Evolutionary conservation across 64 coral and sea anemone genomes (phyloP).

Genomic region (Actinia equina): DNA sequence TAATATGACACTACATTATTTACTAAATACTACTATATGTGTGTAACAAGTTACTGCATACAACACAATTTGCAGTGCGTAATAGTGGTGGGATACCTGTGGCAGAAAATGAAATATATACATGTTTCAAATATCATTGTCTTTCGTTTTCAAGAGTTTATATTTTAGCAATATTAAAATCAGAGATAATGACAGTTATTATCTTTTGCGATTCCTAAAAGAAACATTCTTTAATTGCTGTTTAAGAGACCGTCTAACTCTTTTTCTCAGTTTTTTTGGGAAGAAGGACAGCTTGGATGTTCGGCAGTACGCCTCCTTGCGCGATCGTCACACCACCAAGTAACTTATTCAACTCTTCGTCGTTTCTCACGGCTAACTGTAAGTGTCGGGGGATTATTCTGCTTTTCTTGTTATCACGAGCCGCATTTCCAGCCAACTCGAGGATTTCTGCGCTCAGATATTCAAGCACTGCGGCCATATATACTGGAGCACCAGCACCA

Average conservation of each 20-base stretch:
- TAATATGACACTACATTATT: too few relatives aligned
- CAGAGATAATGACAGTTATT: not conserved
- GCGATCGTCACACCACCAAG: conserved; percentile 18
- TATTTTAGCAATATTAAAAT: not conserved
- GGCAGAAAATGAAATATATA: not conserved
- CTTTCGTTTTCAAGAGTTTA: too few relatives aligned
- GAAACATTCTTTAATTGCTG: not conserved
- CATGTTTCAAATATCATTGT: not conserved
- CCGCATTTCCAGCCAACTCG: conserved; percentile 28
- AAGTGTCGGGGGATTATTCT: conserved; percentile 27
- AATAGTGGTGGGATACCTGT: not conserved
- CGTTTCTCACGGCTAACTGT: conserved; percentile 22
- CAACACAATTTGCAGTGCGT: too few relatives aligned
- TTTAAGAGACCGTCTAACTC: not conserved
- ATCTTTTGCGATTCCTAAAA: not conserved
- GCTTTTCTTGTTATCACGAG: conserved; percentile 26
- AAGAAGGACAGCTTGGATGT: conserved; percentile 26
- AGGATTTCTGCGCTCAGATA: conserved; percentile 30
- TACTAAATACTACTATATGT: too few relatives aligned
- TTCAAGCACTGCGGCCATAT: conserved; percentile 19
- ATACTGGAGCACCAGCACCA: conserved; percentile 26
- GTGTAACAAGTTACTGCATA: too few relatives aligned
- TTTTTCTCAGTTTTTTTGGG: conserved; percentile 26
- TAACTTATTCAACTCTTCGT: conserved; percentile 26
- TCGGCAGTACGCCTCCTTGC: conserved; percentile 20